Evolutionary conservation across 1,140 invertebrate species (phyloP).

Genomic region (Dreissena rostriformis): DNA sequence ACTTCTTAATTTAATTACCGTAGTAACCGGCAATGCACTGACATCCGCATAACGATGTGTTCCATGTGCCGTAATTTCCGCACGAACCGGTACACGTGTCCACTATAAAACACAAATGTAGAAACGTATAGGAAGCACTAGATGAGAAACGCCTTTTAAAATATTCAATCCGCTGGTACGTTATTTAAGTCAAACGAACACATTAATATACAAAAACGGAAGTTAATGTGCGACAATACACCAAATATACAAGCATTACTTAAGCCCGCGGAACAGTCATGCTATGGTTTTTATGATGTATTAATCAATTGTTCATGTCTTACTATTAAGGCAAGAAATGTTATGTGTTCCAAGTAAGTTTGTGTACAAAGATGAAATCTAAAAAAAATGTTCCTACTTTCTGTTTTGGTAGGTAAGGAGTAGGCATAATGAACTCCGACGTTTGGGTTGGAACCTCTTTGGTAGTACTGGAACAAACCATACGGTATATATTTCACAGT

Average conservation of each 20-base stretch:
- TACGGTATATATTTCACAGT: too few relatives aligned
- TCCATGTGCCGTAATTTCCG: background rate
- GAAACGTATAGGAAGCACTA: too few relatives aligned
- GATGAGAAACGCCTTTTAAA: background rate
- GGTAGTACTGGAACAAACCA: background rate
- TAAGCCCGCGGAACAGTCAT: too few relatives aligned
- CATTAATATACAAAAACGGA: too few relatives aligned
- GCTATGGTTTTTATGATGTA: too few relatives aligned
- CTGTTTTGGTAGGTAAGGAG: background rate
- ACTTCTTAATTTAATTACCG: background rate
- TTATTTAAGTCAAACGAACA: background rate
- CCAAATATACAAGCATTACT: too few relatives aligned
- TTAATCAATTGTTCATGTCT: too few relatives aligned
- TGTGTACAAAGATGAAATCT: too few relatives aligned
- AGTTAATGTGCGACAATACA: too few relatives aligned
- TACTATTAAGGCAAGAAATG: too few relatives aligned
- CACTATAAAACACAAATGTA: background rate
- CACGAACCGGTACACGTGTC: background rate
- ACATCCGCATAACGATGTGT: background rate
- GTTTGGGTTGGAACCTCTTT: background rate
- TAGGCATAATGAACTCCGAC: background rate
- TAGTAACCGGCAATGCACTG: background rate
- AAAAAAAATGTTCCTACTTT: too few relatives aligned
- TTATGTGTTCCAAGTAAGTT: too few relatives aligned
- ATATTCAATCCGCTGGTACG: background rate